These are phyloP conservation scores for Epirrhoe tristata DNA, from an alignment of 2,888 invertebrate species.

Conservation along the genomic window DNA sequence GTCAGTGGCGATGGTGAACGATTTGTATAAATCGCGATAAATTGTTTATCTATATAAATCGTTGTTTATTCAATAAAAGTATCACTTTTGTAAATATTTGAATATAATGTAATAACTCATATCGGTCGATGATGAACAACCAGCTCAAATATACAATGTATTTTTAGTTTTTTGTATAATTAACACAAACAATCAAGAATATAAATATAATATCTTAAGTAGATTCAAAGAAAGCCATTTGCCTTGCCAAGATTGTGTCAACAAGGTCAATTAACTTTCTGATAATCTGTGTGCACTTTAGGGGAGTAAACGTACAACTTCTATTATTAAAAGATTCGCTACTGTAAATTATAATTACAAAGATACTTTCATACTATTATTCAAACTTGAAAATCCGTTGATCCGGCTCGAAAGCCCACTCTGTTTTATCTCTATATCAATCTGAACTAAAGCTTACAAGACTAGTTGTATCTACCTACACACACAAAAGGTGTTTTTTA, in stretches of 20 bases:
- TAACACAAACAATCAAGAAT: neutral
- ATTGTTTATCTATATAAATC: slow-evolving; percentile 10
- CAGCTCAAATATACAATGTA: neutral
- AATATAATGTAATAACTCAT: neutral
- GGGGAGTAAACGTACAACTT: neutral
- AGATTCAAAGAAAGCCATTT: slow-evolving; percentile 13
- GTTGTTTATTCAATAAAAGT: slow-evolving; percentile 22
- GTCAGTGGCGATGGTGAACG: slow-evolving; percentile 26
- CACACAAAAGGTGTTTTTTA: neutral
- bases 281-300: neutral
- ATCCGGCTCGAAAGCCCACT: neutral
- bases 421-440: neutral
- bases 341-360: neutral
- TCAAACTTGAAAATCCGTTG: neutral
- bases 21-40: slow-evolving; percentile 37
- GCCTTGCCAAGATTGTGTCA: slow-evolving; percentile 14
- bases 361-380: neutral
- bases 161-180: no score
- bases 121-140: neutral
- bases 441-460: neutral
- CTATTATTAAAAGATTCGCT: neutral
- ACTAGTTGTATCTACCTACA: neutral
- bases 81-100: slow-evolving; percentile 32
- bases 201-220: neutral
- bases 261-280: slow-evolving; percentile 12